Base-by-base conservation (phyloP, 2,113 vertebrate genomes). In the Elephas maximus region DNA sequence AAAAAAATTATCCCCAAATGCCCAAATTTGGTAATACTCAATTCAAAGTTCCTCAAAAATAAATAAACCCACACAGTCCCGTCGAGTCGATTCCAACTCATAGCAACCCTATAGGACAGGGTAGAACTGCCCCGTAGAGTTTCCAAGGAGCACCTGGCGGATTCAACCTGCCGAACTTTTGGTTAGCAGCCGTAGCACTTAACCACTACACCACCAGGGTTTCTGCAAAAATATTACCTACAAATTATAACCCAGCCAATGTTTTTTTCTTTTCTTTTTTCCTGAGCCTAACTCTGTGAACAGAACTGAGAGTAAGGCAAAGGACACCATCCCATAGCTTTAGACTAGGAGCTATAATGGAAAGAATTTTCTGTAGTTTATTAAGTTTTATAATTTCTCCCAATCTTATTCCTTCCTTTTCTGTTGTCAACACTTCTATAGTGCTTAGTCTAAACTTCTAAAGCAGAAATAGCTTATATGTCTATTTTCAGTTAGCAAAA, bases 351-450 rank as follows among this genome's bases (percentile, higher is more conserved):
- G 91, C 18, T 67, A 41, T 48, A 15, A 48, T 44, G n/a, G 33
- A 62, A 93, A 91, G 41, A 89, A 73, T 93, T 89, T 94, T 63
- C 76, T 88, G n/a, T 81, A 80, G 79, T 33, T 95, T 94, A 73
- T 79, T 89, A 78, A 30, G 11, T 94, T 95, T 94, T 85, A 91
- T 7, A 91, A 82, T 57, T 85, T 93, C 14, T 33, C 8, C 18
- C 12, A n/a, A 63, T 62, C 33, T 92, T 88, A 60, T n/a, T 91
- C 63, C 26, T 41, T 94, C 77, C 60, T 84, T 90, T 53, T 57
- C n/a, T 91, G 88, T 41, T 82, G 86, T 78, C 82, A 69, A 30
- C 30, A 73, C 93, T 91, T 18, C 63, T 76, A n/a, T 23, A 30
- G 41, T 78, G 90, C 41, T 90, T 45, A 76, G 15, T 80, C 37